These are phyloP conservation scores for Dendroctonus valens DNA, from an alignment of 1,140 invertebrate genomes.

Conservation along the genomic window DNA sequence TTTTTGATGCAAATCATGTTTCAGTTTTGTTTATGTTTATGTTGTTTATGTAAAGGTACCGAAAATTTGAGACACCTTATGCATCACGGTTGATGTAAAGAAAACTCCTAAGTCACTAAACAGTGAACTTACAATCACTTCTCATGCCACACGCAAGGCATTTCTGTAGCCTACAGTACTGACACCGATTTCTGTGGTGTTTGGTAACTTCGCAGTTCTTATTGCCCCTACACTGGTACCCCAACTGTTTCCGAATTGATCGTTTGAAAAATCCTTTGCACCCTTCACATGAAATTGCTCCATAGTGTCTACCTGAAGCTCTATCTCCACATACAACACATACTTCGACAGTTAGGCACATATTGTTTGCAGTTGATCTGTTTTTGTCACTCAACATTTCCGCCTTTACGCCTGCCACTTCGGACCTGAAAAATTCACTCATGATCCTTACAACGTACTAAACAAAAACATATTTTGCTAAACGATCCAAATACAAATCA, in stretches of 20 bases:
- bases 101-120: no score
- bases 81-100: no score
- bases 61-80: no score
- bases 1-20: no score
- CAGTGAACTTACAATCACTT: slow-evolving; percentile 86
- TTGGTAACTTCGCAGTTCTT: slow-evolving; percentile 98
- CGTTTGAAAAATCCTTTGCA: slow-evolving; percentile 93
- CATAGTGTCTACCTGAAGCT: slow-evolving; percentile 91
- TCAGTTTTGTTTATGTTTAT: no score
- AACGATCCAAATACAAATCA: no score
- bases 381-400: slow-evolving; percentile 44
- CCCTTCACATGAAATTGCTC: slow-evolving; percentile 90
- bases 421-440: no score
- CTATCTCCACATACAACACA: slow-evolving; percentile 94
- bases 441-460: no score
- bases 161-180: slow-evolving; percentile 96
- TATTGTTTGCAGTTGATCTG: slow-evolving; percentile 40
- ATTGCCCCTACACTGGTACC: slow-evolving; percentile 91
- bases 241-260: slow-evolving; percentile 90
- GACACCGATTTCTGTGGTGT: slow-evolving; percentile 94
- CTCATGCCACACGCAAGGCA: slow-evolving; percentile 96
- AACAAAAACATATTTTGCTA: no score
- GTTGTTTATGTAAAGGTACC: no score
- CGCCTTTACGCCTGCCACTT: slow-evolving; percentile 15
- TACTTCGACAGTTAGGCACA: slow-evolving; percentile 64